A percentile compares a stretch with the other conserved stretches of the same genome.
These are phyloP conservation scores for Sciurus niger DNA, from an alignment of 2,113 vertebrate species.

Conservation along the genomic window DNA sequence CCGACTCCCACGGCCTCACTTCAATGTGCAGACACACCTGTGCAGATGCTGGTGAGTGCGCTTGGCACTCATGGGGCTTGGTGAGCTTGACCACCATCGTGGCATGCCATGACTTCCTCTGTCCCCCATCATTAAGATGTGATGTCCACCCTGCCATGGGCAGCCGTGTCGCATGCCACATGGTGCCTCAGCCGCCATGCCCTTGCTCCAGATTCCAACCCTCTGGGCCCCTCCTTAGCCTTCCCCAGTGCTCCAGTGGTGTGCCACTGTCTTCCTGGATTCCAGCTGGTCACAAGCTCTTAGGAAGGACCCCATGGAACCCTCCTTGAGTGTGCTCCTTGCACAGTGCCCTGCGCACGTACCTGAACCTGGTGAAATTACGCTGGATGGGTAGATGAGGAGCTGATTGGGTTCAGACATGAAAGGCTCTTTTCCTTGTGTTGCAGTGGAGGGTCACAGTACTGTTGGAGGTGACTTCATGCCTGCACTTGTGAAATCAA, in stretches of 20 bases:
- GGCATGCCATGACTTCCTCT: too few relatives aligned
- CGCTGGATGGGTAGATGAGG: rapidly evolving
- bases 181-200: rapidly evolving
- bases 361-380: rapidly evolving
- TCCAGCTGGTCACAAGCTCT: rapidly evolving
- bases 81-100: too few relatives aligned
- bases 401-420: rapidly evolving
- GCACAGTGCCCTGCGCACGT: rapidly evolving
- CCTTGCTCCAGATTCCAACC: too few relatives aligned
- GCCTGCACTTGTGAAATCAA: background rate
- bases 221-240: too few relatives aligned
- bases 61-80: too few relatives aligned
- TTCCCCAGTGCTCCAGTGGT: too few relatives aligned
- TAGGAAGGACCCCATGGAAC: rapidly evolving
- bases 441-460: background rate
- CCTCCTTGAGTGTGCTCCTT: rapidly evolving
- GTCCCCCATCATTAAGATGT: too few relatives aligned
- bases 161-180: background rate
- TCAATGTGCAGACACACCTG: rapidly evolving
- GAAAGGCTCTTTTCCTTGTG: rapidly evolving
- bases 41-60: rapidly evolving
- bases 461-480: background rate
- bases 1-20: too few relatives aligned
- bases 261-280: background rate
- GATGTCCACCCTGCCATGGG: background rate